Base-by-base conservation (phyloP, 2,797 vertebrate genomes). In the Craterocephalus amniculus region DNA sequence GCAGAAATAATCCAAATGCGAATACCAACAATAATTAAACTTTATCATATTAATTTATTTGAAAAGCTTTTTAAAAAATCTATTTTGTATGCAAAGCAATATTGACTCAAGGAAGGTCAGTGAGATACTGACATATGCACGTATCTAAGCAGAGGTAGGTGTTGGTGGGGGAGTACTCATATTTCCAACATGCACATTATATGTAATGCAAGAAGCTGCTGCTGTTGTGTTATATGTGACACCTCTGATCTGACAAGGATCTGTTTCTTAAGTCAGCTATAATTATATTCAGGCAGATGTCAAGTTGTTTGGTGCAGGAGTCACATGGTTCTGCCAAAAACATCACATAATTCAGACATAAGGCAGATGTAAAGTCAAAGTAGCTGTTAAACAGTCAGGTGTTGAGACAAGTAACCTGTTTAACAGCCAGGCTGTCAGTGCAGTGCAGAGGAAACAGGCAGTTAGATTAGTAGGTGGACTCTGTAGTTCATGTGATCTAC, bases 241-340 rank as follows among this genome's bases (percentile, higher is more conserved):
- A 55, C 36, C 52, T 66, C 27, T 57, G 18, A 43, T 10, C n/a
- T 18, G 27, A 22, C 10, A 31, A 34, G 58, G 22, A 43, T 18
- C 38, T 45, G 10, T 45, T 61, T 61, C 10, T 11, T 27, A 61
- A 20, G n/a, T 27, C 5, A 24, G 35, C 49, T 26, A 26, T 26
- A 34, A 51, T 18, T 6, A 80, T 6, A 56, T 58, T 61, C 40
- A 55, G 14, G 22, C 20, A 12, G 51, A 22, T 51, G 49, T 51
- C 49, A 51, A 12, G 22, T 26, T 24, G 22, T 26, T 12, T 45
- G 40, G 40, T 45, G 40, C 40, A 45, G 18, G 18, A 45, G 40
- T n/a, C 18, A 45, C 40, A 45, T 45, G 40, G 40, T 45, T 45
- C 18, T 45, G 40, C 18, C 6, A 45, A 45, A 40, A 40, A 18